phyloP scores from a whole-genome alignment of 2,888 invertebrate species.

The Thalpophila matura region DNA sequence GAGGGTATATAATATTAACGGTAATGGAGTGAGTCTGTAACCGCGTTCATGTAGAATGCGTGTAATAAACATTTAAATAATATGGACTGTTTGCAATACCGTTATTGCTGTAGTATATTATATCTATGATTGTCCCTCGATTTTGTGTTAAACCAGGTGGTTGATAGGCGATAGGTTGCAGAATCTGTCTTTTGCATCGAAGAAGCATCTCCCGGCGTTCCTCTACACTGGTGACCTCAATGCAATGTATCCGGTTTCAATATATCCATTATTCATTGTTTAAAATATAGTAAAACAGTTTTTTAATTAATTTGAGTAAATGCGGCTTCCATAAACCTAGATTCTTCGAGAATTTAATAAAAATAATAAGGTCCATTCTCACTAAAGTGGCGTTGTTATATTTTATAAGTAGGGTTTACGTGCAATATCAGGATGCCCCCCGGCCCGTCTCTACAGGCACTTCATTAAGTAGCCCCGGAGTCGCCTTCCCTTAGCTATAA shows the following conservation, averaged over 20 bases:
- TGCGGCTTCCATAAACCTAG: no score
- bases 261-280: no score
- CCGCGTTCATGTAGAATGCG: slow-evolving; percentile 35
- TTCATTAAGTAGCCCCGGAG: slow-evolving; percentile 49
- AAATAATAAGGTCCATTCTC: slow-evolving; percentile 15
- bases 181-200: background rate
- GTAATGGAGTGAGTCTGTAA: slow-evolving; percentile 30
- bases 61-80: slow-evolving; percentile 24
- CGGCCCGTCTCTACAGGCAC: slow-evolving; percentile 27
- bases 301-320: no score
- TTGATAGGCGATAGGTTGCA: no score
- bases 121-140: background rate
- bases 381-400: slow-evolving; percentile 24
- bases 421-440: slow-evolving; percentile 39
- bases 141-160: no score
- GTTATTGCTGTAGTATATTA: background rate
- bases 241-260: no score
- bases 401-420: slow-evolving; percentile 37
- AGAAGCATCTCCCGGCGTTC: no score
- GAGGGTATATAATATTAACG: slow-evolving; percentile 42
- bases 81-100: slow-evolving; percentile 5
- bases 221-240: background rate
- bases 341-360: background rate
- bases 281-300: no score
- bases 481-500: slow-evolving; percentile 46